These are phyloP conservation scores for Strix occidentalis DNA, from an alignment of 2,797 vertebrate genomes.

Conservation along the genomic window DNA sequence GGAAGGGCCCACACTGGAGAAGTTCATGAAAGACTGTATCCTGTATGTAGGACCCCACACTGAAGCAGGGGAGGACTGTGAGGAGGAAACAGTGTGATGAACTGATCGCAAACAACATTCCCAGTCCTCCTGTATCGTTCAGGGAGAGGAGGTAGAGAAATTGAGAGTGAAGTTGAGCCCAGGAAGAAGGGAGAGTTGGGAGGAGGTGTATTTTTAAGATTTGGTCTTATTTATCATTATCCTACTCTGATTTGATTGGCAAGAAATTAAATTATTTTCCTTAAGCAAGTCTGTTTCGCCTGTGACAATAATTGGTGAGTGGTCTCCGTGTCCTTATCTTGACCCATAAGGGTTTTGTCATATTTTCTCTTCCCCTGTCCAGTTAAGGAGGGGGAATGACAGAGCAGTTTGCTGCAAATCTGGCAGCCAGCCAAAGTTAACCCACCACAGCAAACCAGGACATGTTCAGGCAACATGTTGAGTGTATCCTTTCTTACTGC, in stretches of 20 bases:
- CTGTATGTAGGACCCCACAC: accelerated
- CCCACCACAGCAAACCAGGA: background rate
- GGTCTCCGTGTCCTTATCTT: background rate
- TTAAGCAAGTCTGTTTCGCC: background rate
- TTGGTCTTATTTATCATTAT: background rate
- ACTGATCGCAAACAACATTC: accelerated
- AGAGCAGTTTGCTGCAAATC: background rate
- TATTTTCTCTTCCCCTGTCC: background rate
- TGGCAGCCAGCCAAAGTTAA: background rate
- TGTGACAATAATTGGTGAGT: background rate
- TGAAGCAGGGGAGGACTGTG: accelerated
- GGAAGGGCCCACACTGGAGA: background rate
- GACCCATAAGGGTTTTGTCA: background rate
- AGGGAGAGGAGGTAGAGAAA: background rate
- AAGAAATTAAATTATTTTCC: background rate
- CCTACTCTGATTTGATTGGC: background rate
- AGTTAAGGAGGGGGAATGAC: background rate
- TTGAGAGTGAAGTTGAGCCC: background rate
- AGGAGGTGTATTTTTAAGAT: background rate
- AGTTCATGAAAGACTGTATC: background rate
- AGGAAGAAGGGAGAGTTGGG: background rate
- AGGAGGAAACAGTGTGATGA: background rate
- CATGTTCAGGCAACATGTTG: background rate
- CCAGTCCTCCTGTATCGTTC: accelerated
- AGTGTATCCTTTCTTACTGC: background rate